Percentiles rank a stretch among this genome's conserved stretches.
These are phyloP conservation scores for western clawed frog (Xenopus tropicalis) DNA, from an alignment of 2,113 vertebrate species.

Conservation along the genomic window DNA sequence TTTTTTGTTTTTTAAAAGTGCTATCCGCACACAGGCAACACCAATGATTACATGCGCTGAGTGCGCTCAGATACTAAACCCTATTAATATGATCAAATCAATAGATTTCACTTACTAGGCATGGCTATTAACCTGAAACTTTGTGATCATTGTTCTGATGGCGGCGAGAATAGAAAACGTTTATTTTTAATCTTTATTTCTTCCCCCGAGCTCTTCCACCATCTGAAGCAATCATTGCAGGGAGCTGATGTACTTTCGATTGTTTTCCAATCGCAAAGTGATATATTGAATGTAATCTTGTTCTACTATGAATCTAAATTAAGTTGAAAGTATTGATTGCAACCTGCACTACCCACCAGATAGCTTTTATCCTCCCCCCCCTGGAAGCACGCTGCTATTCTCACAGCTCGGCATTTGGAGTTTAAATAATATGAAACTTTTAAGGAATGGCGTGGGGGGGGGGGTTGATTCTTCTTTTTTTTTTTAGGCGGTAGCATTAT, in stretches of 20 bases:
- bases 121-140: constrained; percentile 46
- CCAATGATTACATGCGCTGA: constrained; percentile 29
- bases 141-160: constrained; percentile 39
- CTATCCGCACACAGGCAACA: constrained; percentile 20
- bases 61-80: constrained; percentile 39
- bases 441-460: no score
- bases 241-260: constrained; percentile 46
- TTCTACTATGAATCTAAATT: constrained; percentile 46
- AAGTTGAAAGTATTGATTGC: constrained; percentile 44
- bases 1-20: not conserved
- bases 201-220: constrained; percentile 44
- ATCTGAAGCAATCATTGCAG: constrained; percentile 42
- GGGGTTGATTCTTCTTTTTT: not conserved
- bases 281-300: constrained; percentile 46
- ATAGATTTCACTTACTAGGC: constrained; percentile 45
- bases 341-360: constrained; percentile 34
- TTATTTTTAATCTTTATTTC: constrained; percentile 47
- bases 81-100: constrained; percentile 44
- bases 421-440: constrained; percentile 45
- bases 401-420: constrained; percentile 15
- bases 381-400: constrained; percentile 35
- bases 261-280: constrained; percentile 46
- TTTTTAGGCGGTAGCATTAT: constrained; percentile 31
- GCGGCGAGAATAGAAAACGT: constrained; percentile 33
- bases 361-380: constrained; percentile 21